phyloP scores from a whole-genome alignment of 2,888 invertebrate species.

The Chironomus tentans region DNA sequence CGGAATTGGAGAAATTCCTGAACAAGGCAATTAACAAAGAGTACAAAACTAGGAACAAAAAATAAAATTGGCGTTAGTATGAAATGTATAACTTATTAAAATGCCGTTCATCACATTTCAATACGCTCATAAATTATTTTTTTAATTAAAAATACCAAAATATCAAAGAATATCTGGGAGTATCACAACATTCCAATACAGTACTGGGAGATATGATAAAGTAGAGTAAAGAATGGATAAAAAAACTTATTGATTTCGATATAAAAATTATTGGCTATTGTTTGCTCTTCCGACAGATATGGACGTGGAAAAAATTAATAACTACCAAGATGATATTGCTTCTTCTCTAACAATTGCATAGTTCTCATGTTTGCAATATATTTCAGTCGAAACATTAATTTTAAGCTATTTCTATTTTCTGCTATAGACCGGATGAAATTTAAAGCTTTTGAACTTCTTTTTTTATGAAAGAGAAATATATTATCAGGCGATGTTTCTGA shows the following conservation, averaged over 20 bases:
- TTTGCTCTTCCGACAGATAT: background rate
- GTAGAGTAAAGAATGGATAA: too few species aligned
- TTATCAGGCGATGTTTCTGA: background rate
- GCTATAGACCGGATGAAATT: background rate
- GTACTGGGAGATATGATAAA: too few species aligned
- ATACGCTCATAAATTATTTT: background rate
- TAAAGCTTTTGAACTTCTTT: background rate
- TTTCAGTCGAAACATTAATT: background rate
- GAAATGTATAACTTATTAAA: too few species aligned
- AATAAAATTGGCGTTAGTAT: too few species aligned
- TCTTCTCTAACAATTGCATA: background rate
- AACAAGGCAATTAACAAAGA: too few species aligned
- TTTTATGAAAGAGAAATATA: background rate
- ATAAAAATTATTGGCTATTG: background rate
- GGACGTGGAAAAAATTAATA: background rate
- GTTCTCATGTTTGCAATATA: background rate
- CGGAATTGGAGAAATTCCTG: too few species aligned
- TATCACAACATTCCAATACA: background rate
- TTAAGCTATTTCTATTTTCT: background rate
- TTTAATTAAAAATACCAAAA: background rate
- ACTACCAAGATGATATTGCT: background rate
- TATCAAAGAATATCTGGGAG: background rate
- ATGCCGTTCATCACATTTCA: background rate
- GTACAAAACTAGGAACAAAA: too few species aligned
- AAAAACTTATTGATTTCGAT: background rate